phyloP scores from a whole-genome alignment of 92 coral and sea anemone species.

The Metridium senile region DNA sequence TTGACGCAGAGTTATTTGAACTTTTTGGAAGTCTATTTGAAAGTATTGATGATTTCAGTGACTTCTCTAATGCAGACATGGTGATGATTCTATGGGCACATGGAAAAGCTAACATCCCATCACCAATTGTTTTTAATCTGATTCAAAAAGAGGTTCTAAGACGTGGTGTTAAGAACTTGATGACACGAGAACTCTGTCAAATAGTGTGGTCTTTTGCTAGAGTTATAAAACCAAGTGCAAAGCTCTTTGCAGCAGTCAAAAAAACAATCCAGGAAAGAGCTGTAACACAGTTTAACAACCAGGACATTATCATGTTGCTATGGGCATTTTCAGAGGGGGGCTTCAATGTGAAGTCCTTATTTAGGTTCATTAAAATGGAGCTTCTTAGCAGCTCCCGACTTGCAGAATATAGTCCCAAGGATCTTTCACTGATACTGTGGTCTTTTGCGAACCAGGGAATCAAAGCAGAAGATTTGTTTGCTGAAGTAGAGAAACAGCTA shows the following conservation, averaged over 20 bases:
- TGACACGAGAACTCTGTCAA: conserved; percentile 65
- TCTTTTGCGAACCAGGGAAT: conserved; percentile 67
- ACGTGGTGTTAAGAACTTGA: conserved; percentile 54
- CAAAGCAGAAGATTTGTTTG: conserved; percentile 75
- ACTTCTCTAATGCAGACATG: conserved; percentile 71
- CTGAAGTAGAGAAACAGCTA: conserved; percentile 55
- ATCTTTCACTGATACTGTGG: conserved; percentile 74
- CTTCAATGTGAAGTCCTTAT: conserved; percentile 59
- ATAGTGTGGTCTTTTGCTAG: conserved; percentile 87
- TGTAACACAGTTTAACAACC: conserved; percentile 53
- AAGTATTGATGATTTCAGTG: conserved; percentile 28
- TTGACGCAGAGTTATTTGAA: conserved; percentile 34
- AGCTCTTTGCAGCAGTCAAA: conserved; percentile 62
- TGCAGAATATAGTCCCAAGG: conserved; percentile 37
- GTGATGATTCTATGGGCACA: conserved; percentile 81
- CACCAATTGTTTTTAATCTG: conserved; percentile 45
- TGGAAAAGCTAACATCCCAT: conserved; percentile 55
- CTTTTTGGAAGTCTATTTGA: conserved; percentile 63
- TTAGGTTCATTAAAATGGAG: conserved; percentile 60
- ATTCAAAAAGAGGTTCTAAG: conserved; percentile 62
- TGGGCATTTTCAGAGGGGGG: conserved; percentile 80
- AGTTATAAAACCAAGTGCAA: conserved; percentile 58
- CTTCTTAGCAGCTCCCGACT: conserved; percentile 59
- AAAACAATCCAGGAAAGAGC: conserved; percentile 62
- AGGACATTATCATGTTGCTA: conserved; percentile 53